These are phyloP conservation scores for Caenorhabditis imperialis DNA, from an alignment of 2,888 invertebrate genomes.

Conservation along the genomic window DNA sequence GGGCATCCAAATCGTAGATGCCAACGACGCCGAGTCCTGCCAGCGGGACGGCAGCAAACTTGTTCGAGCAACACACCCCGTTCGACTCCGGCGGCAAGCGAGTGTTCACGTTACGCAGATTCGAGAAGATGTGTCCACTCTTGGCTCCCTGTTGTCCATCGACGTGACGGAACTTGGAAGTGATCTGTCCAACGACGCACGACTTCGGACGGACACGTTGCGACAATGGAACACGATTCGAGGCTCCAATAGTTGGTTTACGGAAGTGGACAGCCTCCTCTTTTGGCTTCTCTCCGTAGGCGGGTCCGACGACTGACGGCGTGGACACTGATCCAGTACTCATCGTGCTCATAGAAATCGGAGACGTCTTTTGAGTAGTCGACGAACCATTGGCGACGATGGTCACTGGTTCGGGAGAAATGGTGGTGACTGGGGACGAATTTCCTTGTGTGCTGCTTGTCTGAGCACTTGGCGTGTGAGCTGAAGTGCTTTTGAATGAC, in stretches of 20 bases:
- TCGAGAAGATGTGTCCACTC: slow-evolving; percentile 65
- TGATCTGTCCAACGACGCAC: slow-evolving; percentile 71
- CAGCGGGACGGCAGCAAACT: slow-evolving; percentile 85
- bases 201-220: slow-evolving; percentile 66
- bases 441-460: slow-evolving; percentile 46
- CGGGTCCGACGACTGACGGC: slow-evolving; percentile 31
- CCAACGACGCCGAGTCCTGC: slow-evolving; percentile 91
- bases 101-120: slow-evolving; percentile 74
- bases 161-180: slow-evolving; percentile 74
- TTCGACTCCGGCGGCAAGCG: slow-evolving; percentile 72
- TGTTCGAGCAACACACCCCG: slow-evolving; percentile 51
- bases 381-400: slow-evolving; percentile 7
- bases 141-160: slow-evolving; percentile 63
- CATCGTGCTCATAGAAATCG: slow-evolving; percentile 4
- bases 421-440: slow-evolving; percentile 15
- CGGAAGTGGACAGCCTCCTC: slow-evolving; percentile 32
- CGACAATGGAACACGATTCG: slow-evolving; percentile 41
- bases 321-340: slow-evolving; percentile 40
- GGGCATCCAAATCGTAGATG: slow-evolving; percentile 83
- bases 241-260: slow-evolving; percentile 49
- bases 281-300: slow-evolving; percentile 30
- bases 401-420: slow-evolving; percentile 43
- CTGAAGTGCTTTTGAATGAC: not conserved
- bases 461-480: slow-evolving; percentile 29
- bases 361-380: not conserved